Conservation (phyloP, 2,113 vertebrate genomes). For the Jacana jacana region DNA sequence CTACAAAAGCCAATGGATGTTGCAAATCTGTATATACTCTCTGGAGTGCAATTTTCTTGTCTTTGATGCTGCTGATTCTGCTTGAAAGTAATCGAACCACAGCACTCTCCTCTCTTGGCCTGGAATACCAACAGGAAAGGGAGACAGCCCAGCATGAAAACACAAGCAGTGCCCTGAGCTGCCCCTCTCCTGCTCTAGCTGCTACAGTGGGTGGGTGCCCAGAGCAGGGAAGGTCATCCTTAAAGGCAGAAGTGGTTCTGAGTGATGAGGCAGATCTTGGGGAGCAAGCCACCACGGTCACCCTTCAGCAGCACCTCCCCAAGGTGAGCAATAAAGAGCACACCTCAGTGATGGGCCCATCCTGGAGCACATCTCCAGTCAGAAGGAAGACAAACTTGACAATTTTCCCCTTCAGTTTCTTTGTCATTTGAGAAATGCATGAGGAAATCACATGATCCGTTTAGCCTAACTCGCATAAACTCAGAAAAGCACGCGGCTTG, state of each 20-base stretch:
- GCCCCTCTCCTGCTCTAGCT: neutral
- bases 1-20: neutral
- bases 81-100: neutral
- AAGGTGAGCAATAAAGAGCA: neutral
- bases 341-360: rapidly evolving
- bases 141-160: neutral
- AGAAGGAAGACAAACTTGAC: neutral
- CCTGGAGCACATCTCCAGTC: neutral
- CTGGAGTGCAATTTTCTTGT: neutral
- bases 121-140: neutral
- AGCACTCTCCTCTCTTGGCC: neutral
- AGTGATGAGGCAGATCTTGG: neutral
- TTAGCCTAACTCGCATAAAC: neutral
- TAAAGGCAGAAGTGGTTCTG: neutral
- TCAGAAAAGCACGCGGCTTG: neutral
- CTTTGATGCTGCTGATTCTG: slow-evolving; percentile 2
- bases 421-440: neutral
- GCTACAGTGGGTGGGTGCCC: neutral
- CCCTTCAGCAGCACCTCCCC: neutral
- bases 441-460: neutral
- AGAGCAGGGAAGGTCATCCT: neutral
- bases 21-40: neutral
- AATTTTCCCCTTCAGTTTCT: neutral
- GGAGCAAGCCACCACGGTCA: neutral
- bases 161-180: neutral